Conservation (phyloP, 2,113 vertebrate species). For the Pomatorhinus ruficollis region DNA sequence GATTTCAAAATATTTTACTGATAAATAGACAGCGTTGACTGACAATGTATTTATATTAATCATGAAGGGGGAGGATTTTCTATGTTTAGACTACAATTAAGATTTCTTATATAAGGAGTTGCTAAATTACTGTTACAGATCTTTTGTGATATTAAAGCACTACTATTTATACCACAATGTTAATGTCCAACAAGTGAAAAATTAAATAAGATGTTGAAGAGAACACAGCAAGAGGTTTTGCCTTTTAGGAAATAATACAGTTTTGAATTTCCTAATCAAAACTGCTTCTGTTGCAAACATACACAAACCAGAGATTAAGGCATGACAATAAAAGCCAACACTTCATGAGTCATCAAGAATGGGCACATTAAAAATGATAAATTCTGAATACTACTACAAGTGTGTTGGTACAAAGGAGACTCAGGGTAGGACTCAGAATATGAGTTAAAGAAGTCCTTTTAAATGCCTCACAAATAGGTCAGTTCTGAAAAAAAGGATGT, state of each 20-base stretch:
- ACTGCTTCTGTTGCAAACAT: background rate
- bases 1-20: background rate
- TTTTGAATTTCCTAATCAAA: background rate
- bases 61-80: background rate
- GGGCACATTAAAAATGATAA: background rate
- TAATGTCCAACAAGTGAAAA: background rate
- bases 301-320: background rate
- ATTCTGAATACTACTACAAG: background rate
- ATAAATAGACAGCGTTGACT: background rate
- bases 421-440: background rate
- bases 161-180: background rate
- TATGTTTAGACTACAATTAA: background rate
- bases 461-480: background rate
- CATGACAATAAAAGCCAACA: background rate
- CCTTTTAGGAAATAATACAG: background rate
- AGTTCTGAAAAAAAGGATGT: background rate
- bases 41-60: background rate
- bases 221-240: background rate
- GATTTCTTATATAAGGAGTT: background rate
- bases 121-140: background rate
- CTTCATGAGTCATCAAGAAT: background rate
- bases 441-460: background rate
- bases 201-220: background rate
- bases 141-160: background rate
- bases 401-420: background rate